These are phyloP conservation scores for Rhinoderma darwinii DNA, from an alignment of 2,113 vertebrate species.

Conservation along the genomic window DNA sequence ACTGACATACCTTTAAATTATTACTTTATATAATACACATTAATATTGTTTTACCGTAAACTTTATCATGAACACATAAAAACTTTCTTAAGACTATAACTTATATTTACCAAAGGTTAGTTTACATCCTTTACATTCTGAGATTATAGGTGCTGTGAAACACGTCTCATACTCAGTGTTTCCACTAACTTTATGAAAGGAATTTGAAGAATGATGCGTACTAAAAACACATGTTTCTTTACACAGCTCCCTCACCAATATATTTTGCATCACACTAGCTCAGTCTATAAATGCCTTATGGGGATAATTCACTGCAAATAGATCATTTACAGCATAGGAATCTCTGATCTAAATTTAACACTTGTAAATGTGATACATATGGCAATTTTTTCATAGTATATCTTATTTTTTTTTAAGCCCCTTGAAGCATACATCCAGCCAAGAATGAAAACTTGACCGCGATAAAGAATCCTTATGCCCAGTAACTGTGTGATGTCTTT, in stretches of 20 bases:
- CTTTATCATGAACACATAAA: neutral
- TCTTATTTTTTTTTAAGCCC: neutral
- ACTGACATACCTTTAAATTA: too few species aligned
- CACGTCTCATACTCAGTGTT: neutral
- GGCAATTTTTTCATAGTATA: neutral
- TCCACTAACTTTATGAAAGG: conserved; percentile 2
- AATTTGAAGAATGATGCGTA: conserved; percentile 19
- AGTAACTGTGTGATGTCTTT: neutral
- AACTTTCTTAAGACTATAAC: neutral
- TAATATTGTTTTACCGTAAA: too few species aligned
- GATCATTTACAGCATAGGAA: conserved; percentile 2
- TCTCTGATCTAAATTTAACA: conserved; percentile 1
- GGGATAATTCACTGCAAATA: conserved; percentile 19
- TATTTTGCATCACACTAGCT: neutral
- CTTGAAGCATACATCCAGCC: neutral
- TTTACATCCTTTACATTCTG: neutral
- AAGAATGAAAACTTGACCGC: neutral
- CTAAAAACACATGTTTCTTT: conserved; percentile 4
- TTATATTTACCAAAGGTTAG: neutral
- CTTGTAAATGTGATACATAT: neutral
- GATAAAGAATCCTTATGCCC: neutral
- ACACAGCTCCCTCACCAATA: neutral
- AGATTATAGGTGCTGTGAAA: neutral
- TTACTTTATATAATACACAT: too few species aligned
- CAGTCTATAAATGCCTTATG: conserved; percentile 8